Percentiles rank a stretch among this genome's conserved stretches.
Conservation (phyloP, 2,797 vertebrate species). For the Tinamus major region DNA sequence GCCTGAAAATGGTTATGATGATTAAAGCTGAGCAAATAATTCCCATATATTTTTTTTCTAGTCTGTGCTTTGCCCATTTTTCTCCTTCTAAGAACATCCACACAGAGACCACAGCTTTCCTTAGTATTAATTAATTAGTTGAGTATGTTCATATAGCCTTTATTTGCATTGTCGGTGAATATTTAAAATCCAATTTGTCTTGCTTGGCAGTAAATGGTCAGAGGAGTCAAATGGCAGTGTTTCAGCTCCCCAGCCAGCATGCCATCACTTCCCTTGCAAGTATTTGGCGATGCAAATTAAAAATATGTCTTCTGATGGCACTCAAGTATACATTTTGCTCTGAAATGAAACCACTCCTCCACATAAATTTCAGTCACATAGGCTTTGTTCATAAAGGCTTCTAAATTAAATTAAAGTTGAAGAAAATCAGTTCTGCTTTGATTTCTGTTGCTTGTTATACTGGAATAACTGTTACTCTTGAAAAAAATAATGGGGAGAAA, state of each 20-base stretch:
- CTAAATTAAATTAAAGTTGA: not conserved
- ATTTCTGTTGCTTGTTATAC: not conserved
- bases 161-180: not conserved
- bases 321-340: not conserved
- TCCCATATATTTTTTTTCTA: not conserved
- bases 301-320: not conserved
- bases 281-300: not conserved
- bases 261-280: not conserved
- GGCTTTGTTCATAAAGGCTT: not conserved
- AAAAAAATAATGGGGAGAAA: not conserved
- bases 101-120: not conserved
- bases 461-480: not conserved
- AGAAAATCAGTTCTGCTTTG: not conserved
- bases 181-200: not conserved
- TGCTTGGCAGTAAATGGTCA: not conserved
- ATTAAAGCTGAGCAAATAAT: constrained; percentile 61
- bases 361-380: not conserved
- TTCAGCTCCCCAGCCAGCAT: not conserved
- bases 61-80: constrained; percentile 11
- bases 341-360: not conserved
- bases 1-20: constrained; percentile 41
- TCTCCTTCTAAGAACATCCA: not conserved
- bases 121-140: not conserved
- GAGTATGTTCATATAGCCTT: not conserved
- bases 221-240: not conserved